A percentile compares a stretch with the other conserved stretches of the same genome.
phyloP scores from a whole-genome alignment of 2,113 vertebrate species.

The Ceyx cyanopectus region DNA sequence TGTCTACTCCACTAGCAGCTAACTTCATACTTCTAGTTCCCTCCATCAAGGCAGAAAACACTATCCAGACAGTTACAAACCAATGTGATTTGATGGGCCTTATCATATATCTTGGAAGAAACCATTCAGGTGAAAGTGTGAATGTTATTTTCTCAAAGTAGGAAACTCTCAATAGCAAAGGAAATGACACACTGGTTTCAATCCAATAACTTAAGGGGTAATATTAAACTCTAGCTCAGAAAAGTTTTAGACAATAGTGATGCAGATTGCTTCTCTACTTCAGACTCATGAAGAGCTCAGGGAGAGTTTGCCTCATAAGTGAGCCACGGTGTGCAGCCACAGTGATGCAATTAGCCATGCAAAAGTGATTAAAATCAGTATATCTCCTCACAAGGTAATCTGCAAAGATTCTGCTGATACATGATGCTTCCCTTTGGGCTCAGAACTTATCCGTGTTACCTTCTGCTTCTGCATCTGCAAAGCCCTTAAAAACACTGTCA shows the following conservation, averaged over 20 bases:
- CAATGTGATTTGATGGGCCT: neutral
- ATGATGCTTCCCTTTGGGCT: neutral
- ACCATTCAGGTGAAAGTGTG: neutral
- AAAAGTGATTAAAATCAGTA: constrained; percentile 27
- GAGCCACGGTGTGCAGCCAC: neutral
- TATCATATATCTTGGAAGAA: neutral
- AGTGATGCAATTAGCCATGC: neutral
- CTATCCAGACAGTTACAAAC: neutral
- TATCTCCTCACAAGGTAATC: neutral
- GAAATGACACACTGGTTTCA: constrained; percentile 6
- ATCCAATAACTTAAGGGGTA: neutral
- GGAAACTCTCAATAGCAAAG: neutral
- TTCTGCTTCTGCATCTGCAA: neutral
- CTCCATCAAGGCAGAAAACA: neutral
- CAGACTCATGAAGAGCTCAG: neutral
- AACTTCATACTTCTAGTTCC: neutral
- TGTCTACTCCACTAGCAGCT: neutral
- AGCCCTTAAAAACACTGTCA: neutral
- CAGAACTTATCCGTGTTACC: neutral
- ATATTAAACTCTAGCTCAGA: constrained; percentile 12
- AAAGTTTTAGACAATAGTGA: constrained; percentile 3
- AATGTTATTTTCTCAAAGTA: neutral
- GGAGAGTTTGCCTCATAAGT: neutral
- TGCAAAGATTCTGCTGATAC: neutral
- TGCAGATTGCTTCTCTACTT: neutral